A percentile compares a stretch with the other conserved stretches of the same genome.
Conservation (phyloP, 2,113 vertebrate genomes). For the Jacana jacana region DNA sequence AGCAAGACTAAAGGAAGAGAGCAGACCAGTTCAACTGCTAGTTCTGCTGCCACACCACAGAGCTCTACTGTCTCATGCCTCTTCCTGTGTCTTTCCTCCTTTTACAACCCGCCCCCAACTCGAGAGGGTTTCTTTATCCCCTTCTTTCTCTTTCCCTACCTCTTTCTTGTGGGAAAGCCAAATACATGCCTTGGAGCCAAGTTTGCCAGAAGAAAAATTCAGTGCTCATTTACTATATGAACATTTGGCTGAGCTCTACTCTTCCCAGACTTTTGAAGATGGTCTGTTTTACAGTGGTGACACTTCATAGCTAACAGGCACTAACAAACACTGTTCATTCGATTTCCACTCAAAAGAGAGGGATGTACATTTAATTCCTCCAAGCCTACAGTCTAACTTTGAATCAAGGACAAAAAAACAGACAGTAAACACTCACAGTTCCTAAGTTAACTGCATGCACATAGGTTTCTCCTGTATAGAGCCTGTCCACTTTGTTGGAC, state of each 20-base stretch:
- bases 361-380: not conserved
- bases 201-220: not conserved
- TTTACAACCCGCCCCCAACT: not conserved
- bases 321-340: not conserved
- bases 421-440: not conserved
- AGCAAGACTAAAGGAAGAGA: not conserved
- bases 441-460: not conserved
- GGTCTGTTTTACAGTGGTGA: not conserved
- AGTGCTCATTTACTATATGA: slow-evolving; percentile 3
- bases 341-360: not conserved
- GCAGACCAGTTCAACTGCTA: not conserved
- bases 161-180: slow-evolving; percentile 28
- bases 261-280: slow-evolving; percentile 2
- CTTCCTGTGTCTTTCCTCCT: not conserved
- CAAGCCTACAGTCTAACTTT: not conserved
- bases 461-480: not conserved
- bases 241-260: not conserved
- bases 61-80: not conserved
- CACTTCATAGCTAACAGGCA: slow-evolving; percentile 16
- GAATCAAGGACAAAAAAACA: not conserved
- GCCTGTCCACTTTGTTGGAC: not conserved
- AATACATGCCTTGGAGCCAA: not conserved
- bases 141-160: not conserved
- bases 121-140: not conserved
- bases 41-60: not conserved